phyloP scores from a whole-genome alignment of 2,888 invertebrate genomes.

The Agrochola lychnidis region DNA sequence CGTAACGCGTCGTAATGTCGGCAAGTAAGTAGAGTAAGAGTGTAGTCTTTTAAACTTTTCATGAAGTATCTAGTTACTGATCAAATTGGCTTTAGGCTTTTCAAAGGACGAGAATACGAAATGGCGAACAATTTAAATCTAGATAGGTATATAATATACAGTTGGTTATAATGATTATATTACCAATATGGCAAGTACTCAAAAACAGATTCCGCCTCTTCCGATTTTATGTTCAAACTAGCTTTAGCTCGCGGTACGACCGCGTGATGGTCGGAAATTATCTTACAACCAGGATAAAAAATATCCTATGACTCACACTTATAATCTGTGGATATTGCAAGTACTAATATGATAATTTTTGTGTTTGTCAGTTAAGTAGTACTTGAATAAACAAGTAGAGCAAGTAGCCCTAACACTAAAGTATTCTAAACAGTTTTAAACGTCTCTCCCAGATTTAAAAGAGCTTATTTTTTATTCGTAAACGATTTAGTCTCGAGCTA shows the following conservation, averaged over 20 bases:
- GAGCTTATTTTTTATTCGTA: slow-evolving; percentile 49
- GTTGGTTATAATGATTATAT: background rate
- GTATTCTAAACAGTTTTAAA: slow-evolving; percentile 23
- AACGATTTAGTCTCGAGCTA: slow-evolving; percentile 44
- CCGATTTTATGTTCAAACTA: background rate
- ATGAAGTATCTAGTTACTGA: background rate
- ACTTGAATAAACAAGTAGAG: background rate
- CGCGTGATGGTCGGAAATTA: background rate
- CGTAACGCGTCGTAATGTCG: background rate
- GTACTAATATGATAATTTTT: background rate
- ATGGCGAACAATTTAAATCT: background rate
- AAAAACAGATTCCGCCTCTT: background rate
- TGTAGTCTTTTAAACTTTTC: background rate
- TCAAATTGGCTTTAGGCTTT: too few relatives aligned
- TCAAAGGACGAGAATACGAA: background rate
- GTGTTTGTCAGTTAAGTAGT: background rate
- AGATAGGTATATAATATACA: too few relatives aligned
- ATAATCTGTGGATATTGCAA: background rate
- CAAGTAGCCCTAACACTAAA: background rate
- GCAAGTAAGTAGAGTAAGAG: background rate
- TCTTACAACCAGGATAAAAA: background rate
- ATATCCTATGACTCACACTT: background rate
- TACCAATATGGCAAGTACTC: background rate
- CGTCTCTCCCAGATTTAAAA: slow-evolving; percentile 27
- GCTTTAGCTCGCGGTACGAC: background rate